These are phyloP conservation scores for Acromyrmex echinatior DNA, from an alignment of 1,140 invertebrate genomes.

Conservation along the genomic window DNA sequence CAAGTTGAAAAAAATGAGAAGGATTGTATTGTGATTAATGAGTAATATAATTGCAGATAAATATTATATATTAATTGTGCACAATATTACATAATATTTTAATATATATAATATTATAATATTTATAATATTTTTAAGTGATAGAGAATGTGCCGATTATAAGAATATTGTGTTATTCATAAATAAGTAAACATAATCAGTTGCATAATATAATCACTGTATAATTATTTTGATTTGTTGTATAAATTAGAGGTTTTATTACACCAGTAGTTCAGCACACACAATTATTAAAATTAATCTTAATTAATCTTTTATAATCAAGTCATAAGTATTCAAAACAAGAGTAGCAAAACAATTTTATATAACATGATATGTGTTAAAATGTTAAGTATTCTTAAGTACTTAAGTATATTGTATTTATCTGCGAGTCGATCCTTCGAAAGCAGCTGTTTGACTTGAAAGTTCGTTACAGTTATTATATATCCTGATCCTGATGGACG, in stretches of 20 bases:
- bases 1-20: not conserved
- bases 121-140: not conserved
- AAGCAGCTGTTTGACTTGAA: constrained; percentile 62
- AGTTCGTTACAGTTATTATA: constrained; percentile 70
- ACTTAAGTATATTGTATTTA: not conserved
- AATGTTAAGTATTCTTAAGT: constrained; percentile 11
- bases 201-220: not conserved
- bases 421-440: constrained; percentile 21
- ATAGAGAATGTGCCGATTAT: not conserved
- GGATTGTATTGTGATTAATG: not conserved
- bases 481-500: constrained; percentile 56
- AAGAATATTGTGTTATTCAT: constrained; percentile 16
- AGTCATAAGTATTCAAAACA: not conserved
- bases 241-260: not conserved
- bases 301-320: not conserved
- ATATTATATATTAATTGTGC: not conserved
- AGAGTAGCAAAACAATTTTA: not conserved
- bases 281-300: not conserved
- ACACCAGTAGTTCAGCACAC: not conserved
- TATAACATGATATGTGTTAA: not conserved
- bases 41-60: not conserved
- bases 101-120: too few species aligned
- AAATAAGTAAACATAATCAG: not conserved
- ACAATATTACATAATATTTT: not conserved
- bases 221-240: not conserved